A percentile compares a stretch with the other conserved stretches of the same genome.
These are phyloP conservation scores for Drosophila nigromelanica DNA, from an alignment of 1,140 invertebrate species.

Conservation along the genomic window DNA sequence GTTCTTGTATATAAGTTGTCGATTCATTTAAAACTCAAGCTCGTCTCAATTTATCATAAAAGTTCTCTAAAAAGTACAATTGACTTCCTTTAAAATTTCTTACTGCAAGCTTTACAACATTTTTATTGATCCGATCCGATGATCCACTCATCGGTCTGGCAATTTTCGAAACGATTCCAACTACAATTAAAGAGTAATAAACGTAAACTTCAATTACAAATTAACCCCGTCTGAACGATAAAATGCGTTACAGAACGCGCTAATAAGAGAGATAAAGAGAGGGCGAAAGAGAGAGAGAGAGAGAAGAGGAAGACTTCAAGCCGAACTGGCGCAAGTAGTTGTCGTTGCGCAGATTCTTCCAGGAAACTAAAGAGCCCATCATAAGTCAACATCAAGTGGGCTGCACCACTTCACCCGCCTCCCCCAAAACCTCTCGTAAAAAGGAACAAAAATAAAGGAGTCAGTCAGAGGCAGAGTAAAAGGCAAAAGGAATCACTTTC, in stretches of 20 bases:
- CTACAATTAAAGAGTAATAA: conserved; percentile 70
- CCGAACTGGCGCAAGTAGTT: conserved; percentile 1
- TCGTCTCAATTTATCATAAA: neutral
- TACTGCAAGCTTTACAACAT: conserved; percentile 18
- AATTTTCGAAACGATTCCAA: conserved; percentile 15
- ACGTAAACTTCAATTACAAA: conserved; percentile 67
- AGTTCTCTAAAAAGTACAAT: neutral
- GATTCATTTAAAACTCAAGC: neutral
- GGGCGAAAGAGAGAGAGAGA: neutral
- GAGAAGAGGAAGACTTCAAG: neutral
- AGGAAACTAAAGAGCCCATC: conserved; percentile 29
- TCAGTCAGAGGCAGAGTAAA: neutral
- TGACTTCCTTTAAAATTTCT: conserved; percentile 17
- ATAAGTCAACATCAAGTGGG: conserved; percentile 55
- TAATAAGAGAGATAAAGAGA: neutral
- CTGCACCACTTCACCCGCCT: too few species aligned
- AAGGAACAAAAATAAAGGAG: conserved; percentile 10
- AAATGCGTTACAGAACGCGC: conserved; percentile 43
- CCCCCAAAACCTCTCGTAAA: neutral
- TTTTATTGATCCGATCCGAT: conserved; percentile 16
- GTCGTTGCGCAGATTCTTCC: conserved; percentile 2
- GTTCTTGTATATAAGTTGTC: too few species aligned
- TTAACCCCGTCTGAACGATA: conserved; percentile 48
- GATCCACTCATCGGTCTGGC: conserved; percentile 11
- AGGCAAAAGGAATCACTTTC: conserved; percentile 1